Conservation (phyloP, 2,888 invertebrate species). For the Ceriagrion tenellum region DNA sequence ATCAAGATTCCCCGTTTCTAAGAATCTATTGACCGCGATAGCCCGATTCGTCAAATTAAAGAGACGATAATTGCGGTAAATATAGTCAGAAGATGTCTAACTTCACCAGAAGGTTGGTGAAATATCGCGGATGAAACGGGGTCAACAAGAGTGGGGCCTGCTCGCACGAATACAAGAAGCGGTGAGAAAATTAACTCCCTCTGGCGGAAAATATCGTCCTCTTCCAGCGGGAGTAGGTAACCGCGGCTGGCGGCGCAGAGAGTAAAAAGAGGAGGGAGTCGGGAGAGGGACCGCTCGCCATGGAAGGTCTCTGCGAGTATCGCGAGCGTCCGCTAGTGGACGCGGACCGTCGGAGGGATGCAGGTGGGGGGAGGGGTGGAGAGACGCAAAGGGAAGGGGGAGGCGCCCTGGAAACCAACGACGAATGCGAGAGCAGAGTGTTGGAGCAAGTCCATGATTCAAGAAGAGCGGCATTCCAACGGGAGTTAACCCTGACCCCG, state of each 20-base stretch:
- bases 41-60: background rate
- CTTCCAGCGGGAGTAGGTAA: background rate
- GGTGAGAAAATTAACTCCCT: too few species aligned
- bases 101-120: background rate
- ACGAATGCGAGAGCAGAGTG: constrained; percentile 6
- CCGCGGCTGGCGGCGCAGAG: background rate
- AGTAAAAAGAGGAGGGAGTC: background rate
- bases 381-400: background rate
- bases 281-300: constrained; percentile 3
- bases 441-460: background rate
- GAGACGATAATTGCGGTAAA: background rate
- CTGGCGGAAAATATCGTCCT: background rate
- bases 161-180: too few species aligned
- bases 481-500: background rate
- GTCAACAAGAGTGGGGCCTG: background rate
- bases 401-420: background rate
- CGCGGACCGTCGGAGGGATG: background rate
- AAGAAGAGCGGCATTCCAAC: background rate
- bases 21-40: background rate
- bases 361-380: background rate
- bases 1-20: too few species aligned
- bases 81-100: background rate
- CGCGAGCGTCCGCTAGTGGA: background rate
- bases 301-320: too few species aligned
- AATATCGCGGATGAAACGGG: background rate